Evolutionary conservation across 2,113 vertebrate genomes (phyloP), one percentile per base, ranked within the genome.

Genomic region (Archocentrus centrarchus): DNA sequence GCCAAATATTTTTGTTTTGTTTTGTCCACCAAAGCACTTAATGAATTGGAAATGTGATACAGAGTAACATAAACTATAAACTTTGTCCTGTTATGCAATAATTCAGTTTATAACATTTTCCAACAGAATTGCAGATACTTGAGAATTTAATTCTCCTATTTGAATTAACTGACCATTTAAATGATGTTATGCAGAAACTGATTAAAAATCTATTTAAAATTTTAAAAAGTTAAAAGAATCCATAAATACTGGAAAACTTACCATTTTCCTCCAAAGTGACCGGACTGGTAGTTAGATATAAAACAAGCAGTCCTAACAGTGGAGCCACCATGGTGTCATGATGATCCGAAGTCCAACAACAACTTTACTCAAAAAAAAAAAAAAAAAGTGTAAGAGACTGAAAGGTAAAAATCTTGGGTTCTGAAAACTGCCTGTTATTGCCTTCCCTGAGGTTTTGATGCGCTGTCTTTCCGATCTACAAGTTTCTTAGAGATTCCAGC

Each of bases 311-410:
- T 73, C 76, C 88, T 91, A 92, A 60, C 80, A 94, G 86, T 90
- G 55, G 83, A 85, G 82, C 91, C 90, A 94, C 92, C 94, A 95
- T 95, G 91, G 75, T 95, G 94, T 89, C 94, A 95, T 94, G 89
- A 92, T 94, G 93, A 91, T 90, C 85, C 53, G 35, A 11, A 76
- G 75, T 93, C 88, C 83, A 77, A 73, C 82, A 77, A 77, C 39
- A 24, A 75, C 27, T 84, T 89, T 75, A 77, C 7, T 55, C 79
- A 27, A 32, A 53, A 73, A 3, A 32, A 35, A 35, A 35, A 39
- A 44, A 80, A 75, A 70, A 50, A 35, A 17, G 11, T 13, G 15
- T 22, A 10, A 18, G 6, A 68, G 27, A 80, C 62, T 1, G 32
- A 77, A 30, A 83, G 3, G 1, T 22, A 11, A 59, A 62, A 14